phyloP scores from a whole-genome alignment of 2,113 vertebrate species.

The Corythornis cristatus region DNA sequence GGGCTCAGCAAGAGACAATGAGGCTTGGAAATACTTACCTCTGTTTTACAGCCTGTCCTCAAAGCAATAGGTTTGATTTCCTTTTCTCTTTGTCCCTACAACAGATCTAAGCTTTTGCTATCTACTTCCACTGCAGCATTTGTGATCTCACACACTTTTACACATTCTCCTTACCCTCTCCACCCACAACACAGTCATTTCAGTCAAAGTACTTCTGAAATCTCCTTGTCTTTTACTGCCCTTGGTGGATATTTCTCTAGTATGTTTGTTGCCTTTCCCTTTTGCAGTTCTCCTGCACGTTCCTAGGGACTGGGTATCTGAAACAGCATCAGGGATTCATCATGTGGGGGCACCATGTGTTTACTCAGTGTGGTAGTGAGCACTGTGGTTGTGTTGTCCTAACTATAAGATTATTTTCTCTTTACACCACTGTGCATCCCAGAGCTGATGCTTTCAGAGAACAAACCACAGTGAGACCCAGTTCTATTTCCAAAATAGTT shows the following conservation, averaged over 20 bases:
- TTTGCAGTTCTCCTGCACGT: not conserved
- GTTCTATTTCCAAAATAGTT: not conserved
- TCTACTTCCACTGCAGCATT: not conserved
- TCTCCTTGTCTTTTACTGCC: not conserved
- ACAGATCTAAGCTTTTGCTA: not conserved
- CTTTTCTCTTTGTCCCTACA: not conserved
- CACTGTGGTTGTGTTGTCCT: not conserved
- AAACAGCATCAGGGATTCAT: not conserved
- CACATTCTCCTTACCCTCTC: not conserved
- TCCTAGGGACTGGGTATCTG: not conserved
- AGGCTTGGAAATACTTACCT: not conserved
- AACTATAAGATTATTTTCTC: not conserved
- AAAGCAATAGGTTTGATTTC: not conserved
- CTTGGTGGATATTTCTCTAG: not conserved
- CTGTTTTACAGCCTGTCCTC: not conserved
- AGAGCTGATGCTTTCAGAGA: not conserved
- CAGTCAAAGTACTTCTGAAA: not conserved
- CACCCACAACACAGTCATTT: not conserved
- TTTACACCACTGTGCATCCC: not conserved
- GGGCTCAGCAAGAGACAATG: not conserved
- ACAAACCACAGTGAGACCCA: not conserved
- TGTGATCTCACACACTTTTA: not conserved
- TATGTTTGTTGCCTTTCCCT: not conserved
- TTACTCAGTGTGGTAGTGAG: not conserved
- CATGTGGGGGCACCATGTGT: rapidly evolving